These are phyloP conservation scores for Lepidochitona cinerea DNA, from an alignment of 2,888 invertebrate species.

Conservation along the genomic window DNA sequence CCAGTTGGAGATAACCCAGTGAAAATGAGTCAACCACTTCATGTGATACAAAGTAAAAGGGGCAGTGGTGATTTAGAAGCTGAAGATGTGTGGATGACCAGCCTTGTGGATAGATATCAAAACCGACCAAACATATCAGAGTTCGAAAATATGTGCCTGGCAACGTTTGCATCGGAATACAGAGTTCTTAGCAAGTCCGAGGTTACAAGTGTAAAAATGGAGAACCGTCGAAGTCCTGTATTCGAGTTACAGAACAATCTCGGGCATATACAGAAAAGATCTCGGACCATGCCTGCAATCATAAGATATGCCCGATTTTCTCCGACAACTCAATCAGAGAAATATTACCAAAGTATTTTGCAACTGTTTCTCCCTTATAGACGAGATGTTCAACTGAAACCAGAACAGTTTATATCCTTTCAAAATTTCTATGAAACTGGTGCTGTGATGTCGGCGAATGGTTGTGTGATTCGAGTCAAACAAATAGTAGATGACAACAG, in stretches of 20 bases:
- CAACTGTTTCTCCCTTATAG: background rate
- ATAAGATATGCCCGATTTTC: conserved; percentile 1
- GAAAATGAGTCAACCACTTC: conserved; percentile 9
- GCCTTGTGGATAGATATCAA: conserved; percentile 10
- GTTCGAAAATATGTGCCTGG: conserved; percentile 13
- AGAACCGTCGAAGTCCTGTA: background rate
- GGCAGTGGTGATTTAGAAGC: background rate
- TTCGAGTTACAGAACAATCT: background rate
- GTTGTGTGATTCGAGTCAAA: background rate
- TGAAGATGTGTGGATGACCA: too few relatives aligned
- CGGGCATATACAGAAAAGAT: background rate
- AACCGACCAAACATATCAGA: background rate
- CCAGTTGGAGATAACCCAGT: too few relatives aligned
- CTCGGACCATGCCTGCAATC: background rate
- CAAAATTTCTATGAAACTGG: conserved; percentile 21
- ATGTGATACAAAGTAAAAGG: background rate
- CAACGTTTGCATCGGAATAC: conserved; percentile 6
- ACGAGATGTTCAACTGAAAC: conserved; percentile 17
- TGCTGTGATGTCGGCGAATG: background rate
- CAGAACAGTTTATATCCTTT: conserved; percentile 2
- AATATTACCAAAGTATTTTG: background rate
- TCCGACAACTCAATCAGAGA: background rate
- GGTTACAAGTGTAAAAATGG: background rate
- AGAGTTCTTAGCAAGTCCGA: background rate
- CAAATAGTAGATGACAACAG: background rate